A percentile compares a stretch with the other conserved stretches of the same genome.
Conservation (phyloP, 1,140 invertebrate species). For the Sesamia nonagrioides region DNA sequence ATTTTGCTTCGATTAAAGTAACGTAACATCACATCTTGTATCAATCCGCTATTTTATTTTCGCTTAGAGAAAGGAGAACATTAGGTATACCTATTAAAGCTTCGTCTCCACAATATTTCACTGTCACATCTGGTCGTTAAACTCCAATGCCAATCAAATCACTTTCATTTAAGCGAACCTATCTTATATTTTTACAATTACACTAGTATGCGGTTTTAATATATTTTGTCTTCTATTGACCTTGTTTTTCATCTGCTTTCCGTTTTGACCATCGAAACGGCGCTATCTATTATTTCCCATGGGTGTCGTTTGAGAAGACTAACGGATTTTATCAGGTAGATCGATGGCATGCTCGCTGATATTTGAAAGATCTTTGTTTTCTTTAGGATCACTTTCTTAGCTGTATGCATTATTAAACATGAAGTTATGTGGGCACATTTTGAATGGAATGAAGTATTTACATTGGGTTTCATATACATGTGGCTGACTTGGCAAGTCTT, state of each 20-base stretch:
- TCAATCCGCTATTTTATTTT: constrained; percentile 8
- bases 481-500: neutral
- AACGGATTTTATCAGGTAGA: constrained; percentile 10
- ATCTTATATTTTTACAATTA: constrained; percentile 21
- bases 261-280: neutral
- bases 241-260: neutral
- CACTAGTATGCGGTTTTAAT: constrained; percentile 11
- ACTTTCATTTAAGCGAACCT: constrained; percentile 13
- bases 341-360: neutral
- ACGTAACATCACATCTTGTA: constrained; percentile 13
- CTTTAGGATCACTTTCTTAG: neutral
- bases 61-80: constrained; percentile 1
- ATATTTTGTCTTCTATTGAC: constrained; percentile 6
- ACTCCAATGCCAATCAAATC: constrained; percentile 37
- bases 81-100: constrained; percentile 1
- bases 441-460: neutral
- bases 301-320: neutral
- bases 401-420: neutral
- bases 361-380: neutral
- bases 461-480: neutral
- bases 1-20: neutral
- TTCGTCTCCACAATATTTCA: constrained; percentile 3
- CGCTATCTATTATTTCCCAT: constrained; percentile 15
- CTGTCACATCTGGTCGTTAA: constrained; percentile 25
- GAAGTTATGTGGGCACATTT: neutral